These are phyloP conservation scores for Crambe crambe DNA, from an alignment of 37 sponge, comb jelly and placozoan species.

Conservation along the genomic window DNA sequence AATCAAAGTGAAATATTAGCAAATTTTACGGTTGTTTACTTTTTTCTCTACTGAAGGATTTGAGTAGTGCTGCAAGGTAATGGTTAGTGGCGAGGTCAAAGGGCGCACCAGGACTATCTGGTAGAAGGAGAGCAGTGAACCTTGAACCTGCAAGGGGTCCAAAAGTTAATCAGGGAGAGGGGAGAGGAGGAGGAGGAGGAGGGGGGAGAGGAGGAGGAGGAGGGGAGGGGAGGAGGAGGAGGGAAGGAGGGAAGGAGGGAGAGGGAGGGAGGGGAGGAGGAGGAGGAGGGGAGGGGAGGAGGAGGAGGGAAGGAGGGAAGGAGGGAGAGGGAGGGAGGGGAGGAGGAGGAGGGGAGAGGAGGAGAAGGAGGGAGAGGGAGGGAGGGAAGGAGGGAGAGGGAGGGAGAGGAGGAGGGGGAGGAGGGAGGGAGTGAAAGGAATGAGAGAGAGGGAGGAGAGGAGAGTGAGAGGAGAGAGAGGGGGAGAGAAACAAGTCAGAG, in stretches of 20 bases:
- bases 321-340: background rate
- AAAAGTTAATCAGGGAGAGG: background rate
- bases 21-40: no score
- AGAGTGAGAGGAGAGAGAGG: background rate
- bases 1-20: no score
- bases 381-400: conserved; percentile 4
- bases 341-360: background rate
- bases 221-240: background rate
- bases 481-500: background rate
- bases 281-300: no score
- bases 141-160: conserved; percentile 12
- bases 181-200: background rate
- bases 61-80: conserved; percentile 55
- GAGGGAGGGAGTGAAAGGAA: no score
- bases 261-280: no score
- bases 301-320: no score
- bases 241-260: no score
- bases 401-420: no score
- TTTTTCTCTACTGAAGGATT: conserved; percentile 67
- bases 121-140: conserved; percentile 75
- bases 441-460: no score
- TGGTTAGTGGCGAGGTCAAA: conserved; percentile 68
- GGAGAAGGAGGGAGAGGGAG: conserved; percentile 1
- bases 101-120: conserved; percentile 81
- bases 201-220: background rate